Evolutionary conservation across 2,113 vertebrate species (phyloP).

Genomic region (Odocoileus virginianus): DNA sequence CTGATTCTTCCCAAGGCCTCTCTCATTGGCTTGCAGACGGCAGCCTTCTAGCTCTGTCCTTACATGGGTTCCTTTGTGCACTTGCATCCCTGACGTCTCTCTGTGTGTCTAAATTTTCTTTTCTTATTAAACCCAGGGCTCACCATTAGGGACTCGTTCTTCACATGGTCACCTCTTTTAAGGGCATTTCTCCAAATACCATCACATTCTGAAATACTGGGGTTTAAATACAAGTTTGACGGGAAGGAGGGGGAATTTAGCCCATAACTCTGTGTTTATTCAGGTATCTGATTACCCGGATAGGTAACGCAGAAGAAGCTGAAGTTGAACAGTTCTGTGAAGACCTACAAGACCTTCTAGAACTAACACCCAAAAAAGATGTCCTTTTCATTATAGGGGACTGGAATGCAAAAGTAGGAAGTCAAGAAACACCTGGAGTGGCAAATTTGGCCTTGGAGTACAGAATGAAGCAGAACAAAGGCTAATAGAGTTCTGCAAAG

Average conservation of each 20-base stretch:
- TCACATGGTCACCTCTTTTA: background rate
- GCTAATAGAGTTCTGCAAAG: too few relatives aligned
- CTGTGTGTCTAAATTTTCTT: background rate
- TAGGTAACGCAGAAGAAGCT: too few relatives aligned
- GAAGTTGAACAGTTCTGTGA: too few relatives aligned
- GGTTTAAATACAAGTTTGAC: background rate
- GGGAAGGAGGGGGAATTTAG: background rate
- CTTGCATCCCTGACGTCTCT: background rate
- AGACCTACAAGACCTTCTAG: too few relatives aligned
- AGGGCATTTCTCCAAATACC: background rate
- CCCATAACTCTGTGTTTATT: background rate
- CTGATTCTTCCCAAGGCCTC: background rate
- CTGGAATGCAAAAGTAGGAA: too few relatives aligned
- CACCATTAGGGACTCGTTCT: background rate
- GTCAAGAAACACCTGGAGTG: too few relatives aligned
- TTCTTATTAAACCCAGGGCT: background rate
- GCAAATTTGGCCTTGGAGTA: too few relatives aligned
- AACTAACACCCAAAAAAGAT: too few relatives aligned
- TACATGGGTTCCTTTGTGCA: background rate
- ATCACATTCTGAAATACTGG: background rate
- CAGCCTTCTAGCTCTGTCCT: background rate
- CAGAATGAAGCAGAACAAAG: too few relatives aligned
- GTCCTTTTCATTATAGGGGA: too few relatives aligned
- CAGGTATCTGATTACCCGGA: background rate
- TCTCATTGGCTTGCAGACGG: background rate